Conservation (phyloP, 2,113 vertebrate species). For the Barbus barbus region DNA sequence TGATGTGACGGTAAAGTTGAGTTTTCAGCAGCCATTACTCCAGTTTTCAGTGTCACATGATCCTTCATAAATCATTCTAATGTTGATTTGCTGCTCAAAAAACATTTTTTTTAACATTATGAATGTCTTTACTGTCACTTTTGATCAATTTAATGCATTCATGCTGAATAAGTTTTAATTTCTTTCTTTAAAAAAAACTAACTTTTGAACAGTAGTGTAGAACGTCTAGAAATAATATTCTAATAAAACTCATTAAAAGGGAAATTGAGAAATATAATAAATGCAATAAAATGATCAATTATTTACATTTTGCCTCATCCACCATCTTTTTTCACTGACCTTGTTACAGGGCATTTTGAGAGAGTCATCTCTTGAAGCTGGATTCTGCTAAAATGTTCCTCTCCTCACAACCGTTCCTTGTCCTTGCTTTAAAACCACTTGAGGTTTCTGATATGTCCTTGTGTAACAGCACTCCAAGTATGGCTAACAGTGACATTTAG, state of each 20-base stretch:
- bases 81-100: no score
- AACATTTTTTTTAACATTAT: no score
- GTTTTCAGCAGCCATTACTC: no score
- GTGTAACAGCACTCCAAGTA: neutral
- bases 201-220: no score
- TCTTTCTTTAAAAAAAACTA: no score
- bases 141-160: no score
- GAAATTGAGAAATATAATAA: neutral
- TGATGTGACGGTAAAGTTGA: no score
- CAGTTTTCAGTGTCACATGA: no score
- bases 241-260: neutral
- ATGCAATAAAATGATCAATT: neutral
- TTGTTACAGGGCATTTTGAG: neutral
- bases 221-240: neutral
- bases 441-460: neutral
- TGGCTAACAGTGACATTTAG: neutral
- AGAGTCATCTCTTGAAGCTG: neutral
- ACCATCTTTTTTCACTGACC: neutral
- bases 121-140: no score
- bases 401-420: neutral
- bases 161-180: no score
- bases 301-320: neutral
- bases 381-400: neutral
- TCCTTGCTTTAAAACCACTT: neutral
- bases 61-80: no score